phyloP scores from a whole-genome alignment of 2,113 vertebrate genomes.

The Colistium nudipinnis region DNA sequence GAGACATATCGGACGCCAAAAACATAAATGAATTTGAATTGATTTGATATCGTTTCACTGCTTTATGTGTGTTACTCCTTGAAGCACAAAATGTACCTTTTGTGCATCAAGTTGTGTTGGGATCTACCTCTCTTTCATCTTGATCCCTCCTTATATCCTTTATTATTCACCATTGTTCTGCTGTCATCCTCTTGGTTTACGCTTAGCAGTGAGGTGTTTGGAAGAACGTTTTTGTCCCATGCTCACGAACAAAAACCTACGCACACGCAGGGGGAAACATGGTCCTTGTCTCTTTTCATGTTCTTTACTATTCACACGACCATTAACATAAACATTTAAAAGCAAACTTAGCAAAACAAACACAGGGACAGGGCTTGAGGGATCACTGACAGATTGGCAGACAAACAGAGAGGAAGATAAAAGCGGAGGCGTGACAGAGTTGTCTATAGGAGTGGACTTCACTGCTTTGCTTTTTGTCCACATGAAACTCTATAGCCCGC shows the following conservation, averaged over 20 bases:
- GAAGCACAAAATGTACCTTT: no score
- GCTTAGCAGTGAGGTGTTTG: background rate
- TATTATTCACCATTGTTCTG: background rate
- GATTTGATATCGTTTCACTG: conserved; percentile 11
- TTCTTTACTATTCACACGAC: conserved; percentile 33
- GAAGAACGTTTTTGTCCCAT: background rate
- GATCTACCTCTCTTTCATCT: background rate
- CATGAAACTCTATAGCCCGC: conserved; percentile 67
- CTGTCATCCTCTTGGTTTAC: background rate
- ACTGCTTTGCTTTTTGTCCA: conserved; percentile 50
- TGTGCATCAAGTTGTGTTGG: no score
- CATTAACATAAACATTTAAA: conserved; percentile 17
- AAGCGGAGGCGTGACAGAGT: conserved; percentile 58
- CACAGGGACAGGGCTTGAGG: conserved; percentile 34
- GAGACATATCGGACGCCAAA: background rate
- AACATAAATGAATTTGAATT: conserved; percentile 12
- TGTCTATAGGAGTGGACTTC: conserved; percentile 56
- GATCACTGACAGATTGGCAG: conserved; percentile 47
- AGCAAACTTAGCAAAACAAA: conserved; percentile 32
- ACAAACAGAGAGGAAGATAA: conserved; percentile 59
- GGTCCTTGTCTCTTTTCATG: background rate
- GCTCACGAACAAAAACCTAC: background rate
- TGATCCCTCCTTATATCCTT: background rate
- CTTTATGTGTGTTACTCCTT: conserved; percentile 34
- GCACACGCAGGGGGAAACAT: conserved; percentile 16